Base-by-base conservation (phyloP, 2,113 vertebrate species). In the Crocuta crocuta region DNA sequence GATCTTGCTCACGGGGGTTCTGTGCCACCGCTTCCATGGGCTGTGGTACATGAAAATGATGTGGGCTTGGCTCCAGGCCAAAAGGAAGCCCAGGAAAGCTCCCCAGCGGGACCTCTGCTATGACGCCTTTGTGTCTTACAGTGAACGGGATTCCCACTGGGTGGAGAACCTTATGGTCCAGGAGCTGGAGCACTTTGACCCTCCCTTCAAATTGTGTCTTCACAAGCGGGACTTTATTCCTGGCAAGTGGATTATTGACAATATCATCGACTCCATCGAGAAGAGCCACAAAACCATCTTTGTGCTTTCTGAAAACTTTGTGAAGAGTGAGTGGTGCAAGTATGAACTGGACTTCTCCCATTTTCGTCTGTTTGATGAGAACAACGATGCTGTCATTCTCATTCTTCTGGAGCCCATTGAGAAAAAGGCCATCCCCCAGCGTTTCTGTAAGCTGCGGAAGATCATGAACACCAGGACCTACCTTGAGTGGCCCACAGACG, bases 261-360 rank as follows among this genome's bases (percentile, higher is more conserved):
- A 99, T 94, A 99, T 99, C 97, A 99, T 99, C 0, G 99, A 99
- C 84, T 99, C 98, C 94, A 99, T 99, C 0, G 99, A 99, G 91
- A 99, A 98, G 97, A 99, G 58, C 98, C 98, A 98, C 73, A 99
- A 99, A 10, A 99, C 99, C 0, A 95, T 99, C 63, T 99, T 99
- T 73, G 98, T 99, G 97, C 99, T 99, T 7, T 99, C 99, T 0
- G 98, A 99, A 95, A 99, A 99, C 97, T 99, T 99, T 39, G 99
- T 99, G 70, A 98, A 88, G 93, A 99, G 99, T 0, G 99, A 99
- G 94, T 99, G 99, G 99, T 99, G 99, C 98, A 99, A 99, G n/a
- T 99, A 99, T 0, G 99, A 99, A 93, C 98, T 99, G 98, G 99
- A 99, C 98, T 99, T 99, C 98, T 99, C 99, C 0, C 99, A 99